phyloP scores from a whole-genome alignment of 1,140 invertebrate genomes.

The Bombus affinis region DNA sequence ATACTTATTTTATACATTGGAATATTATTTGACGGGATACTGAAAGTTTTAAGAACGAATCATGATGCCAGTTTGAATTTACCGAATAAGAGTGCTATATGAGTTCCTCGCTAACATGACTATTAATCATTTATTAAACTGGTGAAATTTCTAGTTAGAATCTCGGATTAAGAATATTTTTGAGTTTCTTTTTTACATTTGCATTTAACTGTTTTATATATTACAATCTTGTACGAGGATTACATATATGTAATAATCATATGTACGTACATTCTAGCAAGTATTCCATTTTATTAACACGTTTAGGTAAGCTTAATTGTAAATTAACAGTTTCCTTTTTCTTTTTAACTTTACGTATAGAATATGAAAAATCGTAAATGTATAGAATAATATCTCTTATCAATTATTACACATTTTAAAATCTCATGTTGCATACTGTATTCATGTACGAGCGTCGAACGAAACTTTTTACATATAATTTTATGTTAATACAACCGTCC shows the following conservation, averaged over 20 bases:
- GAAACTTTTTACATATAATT: constrained; percentile 8
- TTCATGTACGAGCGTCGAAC: neutral
- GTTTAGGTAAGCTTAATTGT: neutral
- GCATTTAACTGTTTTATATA: constrained; percentile 24
- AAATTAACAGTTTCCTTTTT: neutral
- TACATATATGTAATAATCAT: too few species aligned
- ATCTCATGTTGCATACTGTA: constrained; percentile 8
- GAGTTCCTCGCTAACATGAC: constrained; percentile 17
- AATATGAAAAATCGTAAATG: neutral
- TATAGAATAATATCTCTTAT: neutral
- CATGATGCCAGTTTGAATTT: neutral
- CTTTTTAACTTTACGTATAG: neutral
- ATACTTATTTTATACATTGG: neutral
- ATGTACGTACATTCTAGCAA: neutral
- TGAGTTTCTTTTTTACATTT: neutral
- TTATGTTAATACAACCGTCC: constrained; percentile 43
- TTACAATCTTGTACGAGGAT: neutral
- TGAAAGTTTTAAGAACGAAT: neutral
- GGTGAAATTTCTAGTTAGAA: neutral
- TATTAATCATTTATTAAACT: neutral
- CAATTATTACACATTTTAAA: neutral
- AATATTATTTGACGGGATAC: neutral
- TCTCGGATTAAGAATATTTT: neutral
- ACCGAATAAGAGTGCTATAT: neutral
- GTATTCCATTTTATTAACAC: constrained; percentile 11